These are phyloP conservation scores for Brachyalestes nurse DNA, from an alignment of 2,797 vertebrate genomes.

Conservation along the genomic window DNA sequence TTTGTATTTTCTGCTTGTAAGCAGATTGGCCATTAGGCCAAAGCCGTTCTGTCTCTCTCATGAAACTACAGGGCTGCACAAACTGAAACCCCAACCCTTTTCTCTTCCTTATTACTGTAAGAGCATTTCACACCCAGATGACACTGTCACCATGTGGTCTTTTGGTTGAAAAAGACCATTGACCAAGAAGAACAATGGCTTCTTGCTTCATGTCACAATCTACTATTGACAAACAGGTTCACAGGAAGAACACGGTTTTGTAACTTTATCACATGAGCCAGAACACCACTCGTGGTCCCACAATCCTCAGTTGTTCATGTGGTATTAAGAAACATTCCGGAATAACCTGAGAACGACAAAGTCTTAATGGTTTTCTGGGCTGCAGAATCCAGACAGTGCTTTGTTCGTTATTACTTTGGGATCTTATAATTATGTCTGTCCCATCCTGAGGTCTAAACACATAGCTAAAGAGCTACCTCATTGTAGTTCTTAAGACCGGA, in stretches of 20 bases:
- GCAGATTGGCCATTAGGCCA: no score
- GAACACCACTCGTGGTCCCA: background rate
- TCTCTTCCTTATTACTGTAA: constrained; percentile 6
- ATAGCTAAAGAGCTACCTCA: background rate
- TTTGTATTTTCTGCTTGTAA: no score
- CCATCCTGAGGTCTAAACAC: background rate
- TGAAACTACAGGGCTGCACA: background rate
- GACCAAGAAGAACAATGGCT: background rate
- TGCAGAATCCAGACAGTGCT: background rate
- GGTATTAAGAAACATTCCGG: background rate
- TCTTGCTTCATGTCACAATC: background rate
- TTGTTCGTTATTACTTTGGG: background rate
- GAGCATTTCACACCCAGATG: background rate
- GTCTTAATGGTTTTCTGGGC: background rate
- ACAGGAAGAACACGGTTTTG: background rate
- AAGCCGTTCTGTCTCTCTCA: background rate
- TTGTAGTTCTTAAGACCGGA: background rate
- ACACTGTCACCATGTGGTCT: background rate
- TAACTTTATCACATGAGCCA: background rate
- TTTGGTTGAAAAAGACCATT: background rate
- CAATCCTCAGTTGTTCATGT: background rate
- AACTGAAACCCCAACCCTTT: background rate
- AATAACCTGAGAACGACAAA: background rate
- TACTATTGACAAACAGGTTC: background rate
- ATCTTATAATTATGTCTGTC: background rate